Evolutionary conservation across 2,113 vertebrate species (phyloP).

Genomic region (Prochilodus magdalenae): DNA sequence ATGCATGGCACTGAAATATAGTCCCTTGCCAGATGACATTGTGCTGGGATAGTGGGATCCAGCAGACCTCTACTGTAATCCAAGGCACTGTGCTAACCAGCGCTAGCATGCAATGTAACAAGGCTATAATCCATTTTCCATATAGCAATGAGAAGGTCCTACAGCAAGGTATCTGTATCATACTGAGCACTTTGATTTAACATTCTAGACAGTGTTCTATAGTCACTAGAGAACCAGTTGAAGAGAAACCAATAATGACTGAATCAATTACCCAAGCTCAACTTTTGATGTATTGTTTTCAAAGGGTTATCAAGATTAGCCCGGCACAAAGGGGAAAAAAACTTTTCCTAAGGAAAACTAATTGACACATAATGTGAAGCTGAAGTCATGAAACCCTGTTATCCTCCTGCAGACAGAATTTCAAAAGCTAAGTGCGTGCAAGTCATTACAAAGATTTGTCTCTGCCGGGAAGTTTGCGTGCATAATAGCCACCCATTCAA

Average conservation of each 20-base stretch:
- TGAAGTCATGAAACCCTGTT: neutral
- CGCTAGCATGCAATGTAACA: neutral
- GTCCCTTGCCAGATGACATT: too few species aligned
- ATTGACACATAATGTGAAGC: neutral
- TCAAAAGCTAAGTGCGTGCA: neutral
- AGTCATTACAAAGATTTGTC: neutral
- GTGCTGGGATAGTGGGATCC: too few species aligned
- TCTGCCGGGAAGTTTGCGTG: neutral
- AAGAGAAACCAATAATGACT: neutral
- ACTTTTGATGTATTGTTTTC: constrained; percentile 6
- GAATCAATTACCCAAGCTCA: constrained; percentile 10
- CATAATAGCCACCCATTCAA: neutral
- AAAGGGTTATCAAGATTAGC: neutral
- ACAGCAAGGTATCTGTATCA: neutral
- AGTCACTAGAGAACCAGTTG: neutral
- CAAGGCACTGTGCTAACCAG: too few species aligned
- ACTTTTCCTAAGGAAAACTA: neutral
- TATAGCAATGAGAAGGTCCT: neutral
- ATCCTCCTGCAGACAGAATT: neutral
- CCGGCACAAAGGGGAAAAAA: neutral
- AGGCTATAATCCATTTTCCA: neutral
- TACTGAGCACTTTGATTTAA: neutral
- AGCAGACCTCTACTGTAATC: too few species aligned
- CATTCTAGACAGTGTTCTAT: neutral
- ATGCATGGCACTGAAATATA: too few species aligned